Conservation (phyloP, 2,888 invertebrate genomes). For the Apotomis capreana region DNA sequence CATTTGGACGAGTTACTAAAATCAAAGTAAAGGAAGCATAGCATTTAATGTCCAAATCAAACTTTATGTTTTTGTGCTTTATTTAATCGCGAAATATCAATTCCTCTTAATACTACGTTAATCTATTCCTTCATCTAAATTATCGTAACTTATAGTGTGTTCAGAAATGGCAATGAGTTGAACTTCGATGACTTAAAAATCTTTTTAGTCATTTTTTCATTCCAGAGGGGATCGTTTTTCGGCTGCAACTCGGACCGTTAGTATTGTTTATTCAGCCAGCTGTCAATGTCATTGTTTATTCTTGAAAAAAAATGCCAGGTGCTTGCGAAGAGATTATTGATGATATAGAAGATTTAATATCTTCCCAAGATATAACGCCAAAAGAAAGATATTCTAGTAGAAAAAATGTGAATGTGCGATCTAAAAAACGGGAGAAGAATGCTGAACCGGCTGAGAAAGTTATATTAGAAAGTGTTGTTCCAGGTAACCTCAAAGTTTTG, state of each 20-base stretch:
- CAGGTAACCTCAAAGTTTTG: constrained; percentile 74
- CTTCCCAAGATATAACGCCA: constrained; percentile 90
- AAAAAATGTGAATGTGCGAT: constrained; percentile 87
- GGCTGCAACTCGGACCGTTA: constrained; percentile 11
- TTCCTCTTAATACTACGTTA: no score
- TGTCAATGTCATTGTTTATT: constrained; percentile 4
- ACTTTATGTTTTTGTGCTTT: neutral
- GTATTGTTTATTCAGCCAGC: constrained; percentile 5
- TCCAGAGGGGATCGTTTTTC: neutral
- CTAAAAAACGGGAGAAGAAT: constrained; percentile 77
- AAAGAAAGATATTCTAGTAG: constrained; percentile 89
- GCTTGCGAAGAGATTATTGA: constrained; percentile 88
- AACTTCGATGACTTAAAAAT: no score
- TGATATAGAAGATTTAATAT: constrained; percentile 93
- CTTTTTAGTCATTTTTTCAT: neutral
- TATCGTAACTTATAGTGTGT: no score
- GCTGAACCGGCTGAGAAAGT: constrained; percentile 71
- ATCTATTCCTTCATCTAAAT: no score
- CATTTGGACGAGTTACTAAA: neutral
- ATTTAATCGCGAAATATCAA: no score
- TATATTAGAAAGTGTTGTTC: constrained; percentile 84
- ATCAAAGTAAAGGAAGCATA: constrained; percentile 1
- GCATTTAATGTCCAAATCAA: constrained; percentile 3
- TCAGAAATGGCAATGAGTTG: no score
- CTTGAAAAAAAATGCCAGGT: constrained; percentile 76